Evolutionary conservation across 2,113 vertebrate species (phyloP), one percentile per base, ranked within the genome.

Genomic region (Lates calcarifer): DNA sequence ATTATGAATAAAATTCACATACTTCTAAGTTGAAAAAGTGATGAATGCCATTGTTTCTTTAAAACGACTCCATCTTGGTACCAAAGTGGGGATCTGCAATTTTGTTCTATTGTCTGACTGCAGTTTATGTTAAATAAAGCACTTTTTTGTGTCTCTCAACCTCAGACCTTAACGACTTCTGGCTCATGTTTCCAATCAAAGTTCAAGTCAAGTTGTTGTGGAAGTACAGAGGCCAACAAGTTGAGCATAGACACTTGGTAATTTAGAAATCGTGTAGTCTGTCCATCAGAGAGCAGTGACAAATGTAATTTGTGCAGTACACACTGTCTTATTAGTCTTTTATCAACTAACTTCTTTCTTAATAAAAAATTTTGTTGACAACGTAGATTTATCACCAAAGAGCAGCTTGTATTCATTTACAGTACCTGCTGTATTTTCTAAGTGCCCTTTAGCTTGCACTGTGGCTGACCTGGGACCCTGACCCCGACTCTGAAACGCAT

Each of bases 51-150:
- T 3, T 45, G 35, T 3, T 56, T 60, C n/a, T n/a, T n/a, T 47
- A 1, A 41, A 10, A 35, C 4, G 7, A 3, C 33, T 6, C 3
- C 33, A 24, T 28, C 8, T 15, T 47, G 1, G 10, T 72, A 20
- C 79, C 67, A 65, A 76, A 82, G 35, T 29, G 17, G n/a, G 22
- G 33, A 31, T 20, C 0, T 63, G 33, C 37, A 20, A 2, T 26
- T 26, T 51, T 22, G 9, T 53, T 58, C 37, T 41, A 24, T 61
- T 65, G 39, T 72, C 57, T 77, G n/a, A 35, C 31, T 57, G 37
- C 26, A 65, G 11, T 49, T 18, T 3, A 12, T 57, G 41, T 45
- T 37, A n/a, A 77, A 86, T 81, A 77, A 83, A 88, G 35, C 28
- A 55, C 33, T 75, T 77, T 43, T 43, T n/a, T 79, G 13, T 45